A percentile compares a stretch with the other conserved stretches of the same genome.
Conservation (phyloP, 1,140 invertebrate species). For the Bombus affinis region DNA sequence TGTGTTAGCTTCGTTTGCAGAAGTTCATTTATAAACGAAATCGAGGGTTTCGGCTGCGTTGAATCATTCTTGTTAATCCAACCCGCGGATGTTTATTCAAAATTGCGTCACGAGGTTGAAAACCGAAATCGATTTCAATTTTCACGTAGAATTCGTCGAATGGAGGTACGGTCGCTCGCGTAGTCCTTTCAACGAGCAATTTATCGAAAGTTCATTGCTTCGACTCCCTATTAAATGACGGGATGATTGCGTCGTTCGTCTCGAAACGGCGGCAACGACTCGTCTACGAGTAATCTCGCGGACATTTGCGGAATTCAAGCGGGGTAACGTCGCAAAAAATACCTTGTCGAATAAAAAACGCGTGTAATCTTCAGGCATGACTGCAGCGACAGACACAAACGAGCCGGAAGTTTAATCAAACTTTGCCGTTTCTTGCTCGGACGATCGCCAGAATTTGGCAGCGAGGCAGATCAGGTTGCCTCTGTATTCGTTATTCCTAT, state of each 20-base stretch:
- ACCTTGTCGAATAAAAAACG: neutral
- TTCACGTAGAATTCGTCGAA: too few relatives aligned
- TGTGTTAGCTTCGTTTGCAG: neutral
- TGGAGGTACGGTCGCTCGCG: too few relatives aligned
- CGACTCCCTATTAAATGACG: neutral
- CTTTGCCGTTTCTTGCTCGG: constrained; percentile 24
- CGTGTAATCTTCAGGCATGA: neutral
- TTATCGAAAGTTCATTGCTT: neutral
- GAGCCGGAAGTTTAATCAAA: constrained; percentile 39
- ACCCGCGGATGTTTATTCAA: neutral
- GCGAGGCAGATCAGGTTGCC: neutral
- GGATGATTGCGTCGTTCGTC: neutral
- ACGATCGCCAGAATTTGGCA: constrained; percentile 41
- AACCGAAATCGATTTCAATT: neutral
- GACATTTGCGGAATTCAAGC: neutral
- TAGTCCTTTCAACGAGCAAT: neutral
- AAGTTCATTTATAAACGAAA: neutral
- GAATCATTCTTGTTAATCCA: neutral
- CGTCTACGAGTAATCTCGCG: neutral
- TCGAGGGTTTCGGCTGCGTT: neutral
- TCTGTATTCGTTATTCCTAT: constrained; percentile 44
- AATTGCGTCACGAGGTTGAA: neutral
- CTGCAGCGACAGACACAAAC: neutral
- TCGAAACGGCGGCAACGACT: neutral
- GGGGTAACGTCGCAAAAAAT: neutral